Conservation (phyloP, 2,113 vertebrate genomes). For the Tapirus terrestris region DNA sequence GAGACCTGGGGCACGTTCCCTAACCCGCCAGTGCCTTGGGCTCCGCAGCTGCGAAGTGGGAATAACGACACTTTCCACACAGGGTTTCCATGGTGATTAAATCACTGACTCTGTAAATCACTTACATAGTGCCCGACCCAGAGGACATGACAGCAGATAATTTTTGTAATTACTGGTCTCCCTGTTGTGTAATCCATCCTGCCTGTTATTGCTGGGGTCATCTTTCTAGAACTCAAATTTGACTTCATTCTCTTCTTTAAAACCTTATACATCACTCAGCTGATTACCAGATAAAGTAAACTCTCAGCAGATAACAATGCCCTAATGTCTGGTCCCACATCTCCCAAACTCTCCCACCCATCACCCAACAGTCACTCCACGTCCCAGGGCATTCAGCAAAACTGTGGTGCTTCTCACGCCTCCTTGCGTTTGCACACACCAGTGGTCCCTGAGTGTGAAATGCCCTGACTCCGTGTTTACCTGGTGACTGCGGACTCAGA, state of each 20-base stretch:
- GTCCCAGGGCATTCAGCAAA: background rate
- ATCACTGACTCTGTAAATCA: background rate
- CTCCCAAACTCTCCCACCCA: background rate
- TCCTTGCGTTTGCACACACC: background rate
- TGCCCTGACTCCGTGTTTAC: background rate
- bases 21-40: background rate
- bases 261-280: background rate
- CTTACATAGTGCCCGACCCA: background rate
- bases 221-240: constrained; percentile 47
- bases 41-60: background rate
- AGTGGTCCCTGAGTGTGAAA: background rate
- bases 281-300: background rate
- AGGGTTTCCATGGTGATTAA: background rate
- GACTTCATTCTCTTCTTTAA: constrained; percentile 15
- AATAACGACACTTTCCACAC: background rate
- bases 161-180: constrained; percentile 23
- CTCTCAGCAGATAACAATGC: background rate
- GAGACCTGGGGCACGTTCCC: background rate
- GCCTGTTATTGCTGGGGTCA: background rate
- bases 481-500: background rate
- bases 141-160: background rate
- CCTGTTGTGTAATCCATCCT: background rate
- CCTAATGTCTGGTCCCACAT: background rate
- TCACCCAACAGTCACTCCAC: background rate
- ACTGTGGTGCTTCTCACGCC: background rate